phyloP scores from a whole-genome alignment of 2,113 vertebrate genomes.

The Boleophthalmus pectinirostris region DNA sequence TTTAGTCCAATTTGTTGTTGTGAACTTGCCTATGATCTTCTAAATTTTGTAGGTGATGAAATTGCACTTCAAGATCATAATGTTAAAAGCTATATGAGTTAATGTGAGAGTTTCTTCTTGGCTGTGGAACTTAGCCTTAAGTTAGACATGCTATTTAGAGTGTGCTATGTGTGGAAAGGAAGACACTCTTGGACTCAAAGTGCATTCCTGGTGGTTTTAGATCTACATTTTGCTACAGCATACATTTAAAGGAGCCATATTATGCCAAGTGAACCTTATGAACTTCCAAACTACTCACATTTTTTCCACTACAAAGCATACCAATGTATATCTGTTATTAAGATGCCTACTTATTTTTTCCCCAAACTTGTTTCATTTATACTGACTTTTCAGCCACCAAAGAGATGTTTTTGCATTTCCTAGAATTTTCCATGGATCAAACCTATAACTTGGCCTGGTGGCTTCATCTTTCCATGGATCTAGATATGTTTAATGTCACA shows the following conservation, averaged over 20 bases:
- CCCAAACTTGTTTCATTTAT: no score
- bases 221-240: neutral
- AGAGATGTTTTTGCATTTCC: no score
- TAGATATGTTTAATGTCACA: no score
- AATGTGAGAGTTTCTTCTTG: constrained; percentile 5
- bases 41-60: neutral
- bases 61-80: neutral
- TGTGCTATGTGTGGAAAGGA: constrained; percentile 12
- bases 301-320: no score
- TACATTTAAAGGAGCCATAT: neutral
- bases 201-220: neutral
- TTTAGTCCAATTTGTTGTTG: neutral
- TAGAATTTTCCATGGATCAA: no score
- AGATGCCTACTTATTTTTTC: no score
- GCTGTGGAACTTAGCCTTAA: constrained; percentile 29
- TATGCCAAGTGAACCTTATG: no score
- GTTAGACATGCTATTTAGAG: constrained; percentile 40
- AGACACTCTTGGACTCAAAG: constrained; percentile 9
- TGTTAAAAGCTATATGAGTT: neutral
- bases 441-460: no score
- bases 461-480: no score
- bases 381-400: no score
- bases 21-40: neutral
- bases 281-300: no score
- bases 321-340: no score